A percentile compares a stretch with the other conserved stretches of the same genome.
phyloP scores from a whole-genome alignment of 1,140 invertebrate genomes.

The Carcinoscorpius rotundicauda region DNA sequence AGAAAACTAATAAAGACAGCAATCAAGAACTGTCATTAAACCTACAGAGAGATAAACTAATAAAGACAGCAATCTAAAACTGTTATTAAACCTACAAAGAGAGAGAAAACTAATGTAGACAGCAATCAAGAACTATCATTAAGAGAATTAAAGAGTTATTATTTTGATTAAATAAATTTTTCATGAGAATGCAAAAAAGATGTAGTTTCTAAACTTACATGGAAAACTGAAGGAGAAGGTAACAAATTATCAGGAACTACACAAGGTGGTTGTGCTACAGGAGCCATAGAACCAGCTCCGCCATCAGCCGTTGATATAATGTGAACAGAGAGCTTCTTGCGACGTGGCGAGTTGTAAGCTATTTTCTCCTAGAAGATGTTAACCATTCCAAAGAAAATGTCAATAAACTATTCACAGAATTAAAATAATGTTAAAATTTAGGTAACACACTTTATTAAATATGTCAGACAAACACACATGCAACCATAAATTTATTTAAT shows the following conservation, averaged over 20 bases:
- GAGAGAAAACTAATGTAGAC: too few relatives aligned
- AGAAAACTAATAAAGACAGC: too few relatives aligned
- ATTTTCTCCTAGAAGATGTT: conserved; percentile 27
- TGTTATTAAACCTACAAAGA: too few relatives aligned
- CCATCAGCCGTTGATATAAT: conserved; percentile 18
- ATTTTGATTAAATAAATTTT: background rate
- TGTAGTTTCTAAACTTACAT: conserved; percentile 11
- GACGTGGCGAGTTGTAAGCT: conserved; percentile 30
- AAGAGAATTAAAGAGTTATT: too few relatives aligned
- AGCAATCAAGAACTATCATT: too few relatives aligned
- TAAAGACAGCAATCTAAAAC: too few relatives aligned
- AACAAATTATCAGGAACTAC: conserved; percentile 17
- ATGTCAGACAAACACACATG: too few relatives aligned
- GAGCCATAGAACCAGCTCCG: background rate
- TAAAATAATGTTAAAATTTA: too few relatives aligned
- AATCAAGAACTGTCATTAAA: too few relatives aligned
- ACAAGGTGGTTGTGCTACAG: background rate
- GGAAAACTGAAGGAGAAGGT: conserved; percentile 16
- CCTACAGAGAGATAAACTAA: too few relatives aligned
- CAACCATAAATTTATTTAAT: too few relatives aligned
- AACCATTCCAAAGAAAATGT: conserved; percentile 3
- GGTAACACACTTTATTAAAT: too few relatives aligned
- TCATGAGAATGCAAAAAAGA: conserved; percentile 2
- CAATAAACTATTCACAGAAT: background rate
- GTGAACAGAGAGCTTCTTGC: conserved; percentile 39